phyloP scores from a whole-genome alignment of 2,888 invertebrate species.

The Brachylomia viminalis region DNA sequence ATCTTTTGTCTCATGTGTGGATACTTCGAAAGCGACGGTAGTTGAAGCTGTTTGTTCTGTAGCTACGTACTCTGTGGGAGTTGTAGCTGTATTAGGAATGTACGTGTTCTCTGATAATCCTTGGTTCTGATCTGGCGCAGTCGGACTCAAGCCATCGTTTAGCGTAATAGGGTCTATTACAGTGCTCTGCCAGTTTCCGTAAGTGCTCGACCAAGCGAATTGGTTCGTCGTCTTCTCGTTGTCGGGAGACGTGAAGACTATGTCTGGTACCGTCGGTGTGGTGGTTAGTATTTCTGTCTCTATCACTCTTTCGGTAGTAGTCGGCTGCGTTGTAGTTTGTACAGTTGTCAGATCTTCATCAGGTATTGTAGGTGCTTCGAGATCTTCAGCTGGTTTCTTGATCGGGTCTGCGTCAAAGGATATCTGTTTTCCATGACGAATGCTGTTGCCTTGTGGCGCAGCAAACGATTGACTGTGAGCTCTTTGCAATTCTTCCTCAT shows the following conservation, averaged over 20 bases:
- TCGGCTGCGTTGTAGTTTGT: constrained; percentile 77
- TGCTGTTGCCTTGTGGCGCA: constrained; percentile 89
- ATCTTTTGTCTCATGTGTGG: constrained; percentile 73
- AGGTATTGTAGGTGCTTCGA: constrained; percentile 84
- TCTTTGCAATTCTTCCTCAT: constrained; percentile 92
- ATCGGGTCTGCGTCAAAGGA: constrained; percentile 75
- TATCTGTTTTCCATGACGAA: constrained; percentile 85
- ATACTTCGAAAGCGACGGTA: constrained; percentile 76
- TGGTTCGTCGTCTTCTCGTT: constrained; percentile 85
- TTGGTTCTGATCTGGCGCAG: constrained; percentile 77
- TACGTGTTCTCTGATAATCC: constrained; percentile 76
- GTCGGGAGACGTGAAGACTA: constrained; percentile 84
- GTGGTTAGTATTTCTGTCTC: constrained; percentile 78
- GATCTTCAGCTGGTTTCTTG: constrained; percentile 83
- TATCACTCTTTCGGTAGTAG: constrained; percentile 76
- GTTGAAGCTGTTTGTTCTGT: constrained; percentile 82
- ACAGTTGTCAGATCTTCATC: constrained; percentile 77
- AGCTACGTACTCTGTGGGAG: constrained; percentile 75
- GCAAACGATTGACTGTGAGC: constrained; percentile 93
- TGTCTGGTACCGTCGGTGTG: constrained; percentile 74
- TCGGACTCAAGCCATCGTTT: constrained; percentile 91
- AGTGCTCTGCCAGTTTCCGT: constrained; percentile 92
- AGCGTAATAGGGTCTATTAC: constrained; percentile 93
- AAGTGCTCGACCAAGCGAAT: constrained; percentile 85
- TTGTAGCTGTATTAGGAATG: constrained; percentile 77